These are phyloP conservation scores for Apamea epomidion DNA, from an alignment of 2,888 invertebrate species.

Conservation along the genomic window DNA sequence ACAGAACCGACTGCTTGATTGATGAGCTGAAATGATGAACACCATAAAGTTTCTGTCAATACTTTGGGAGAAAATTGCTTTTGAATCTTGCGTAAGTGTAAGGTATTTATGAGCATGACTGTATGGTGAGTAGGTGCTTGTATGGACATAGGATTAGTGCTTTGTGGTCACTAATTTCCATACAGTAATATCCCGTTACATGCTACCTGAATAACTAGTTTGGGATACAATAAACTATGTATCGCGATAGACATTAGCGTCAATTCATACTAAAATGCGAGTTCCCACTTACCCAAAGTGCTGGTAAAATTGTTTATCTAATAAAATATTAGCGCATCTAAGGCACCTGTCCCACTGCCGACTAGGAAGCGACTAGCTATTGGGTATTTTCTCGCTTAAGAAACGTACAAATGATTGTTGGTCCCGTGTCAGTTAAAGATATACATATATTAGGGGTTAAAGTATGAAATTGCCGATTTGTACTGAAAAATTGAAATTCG, in stretches of 20 bases:
- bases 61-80: not conserved
- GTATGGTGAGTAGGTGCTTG: not conserved
- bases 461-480: no score
- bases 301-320: constrained; percentile 4
- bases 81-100: not conserved
- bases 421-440: not conserved
- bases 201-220: not conserved
- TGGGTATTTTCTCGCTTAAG: not conserved
- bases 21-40: not conserved
- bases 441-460: no score
- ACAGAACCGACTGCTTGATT: no score
- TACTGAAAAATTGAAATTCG: no score
- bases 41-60: not conserved
- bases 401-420: not conserved
- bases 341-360: not conserved
- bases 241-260: not conserved
- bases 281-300: not conserved
- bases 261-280: constrained; percentile 4
- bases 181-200: not conserved
- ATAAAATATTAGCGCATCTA: constrained; percentile 19
- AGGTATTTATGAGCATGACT: not conserved
- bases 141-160: not conserved
- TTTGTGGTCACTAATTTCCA: no score
- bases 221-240: not conserved
- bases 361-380: not conserved